phyloP scores from a whole-genome alignment of 1,140 invertebrate species.

The Plutomurus gul region DNA sequence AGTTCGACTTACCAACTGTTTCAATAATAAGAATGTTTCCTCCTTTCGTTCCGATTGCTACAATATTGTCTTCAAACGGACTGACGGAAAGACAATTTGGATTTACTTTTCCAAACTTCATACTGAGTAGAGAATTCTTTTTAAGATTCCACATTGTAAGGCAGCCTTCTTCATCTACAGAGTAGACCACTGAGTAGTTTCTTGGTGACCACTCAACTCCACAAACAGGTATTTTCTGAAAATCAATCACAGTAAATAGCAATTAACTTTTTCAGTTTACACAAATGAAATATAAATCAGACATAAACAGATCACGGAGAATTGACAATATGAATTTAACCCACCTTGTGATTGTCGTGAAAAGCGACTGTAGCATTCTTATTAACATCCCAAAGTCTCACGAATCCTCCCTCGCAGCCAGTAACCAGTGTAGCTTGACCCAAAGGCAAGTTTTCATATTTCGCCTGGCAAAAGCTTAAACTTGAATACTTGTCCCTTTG shows the following conservation, averaged over 20 bases:
- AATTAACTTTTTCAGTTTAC: too few species aligned
- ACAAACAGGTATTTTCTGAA: constrained; percentile 8
- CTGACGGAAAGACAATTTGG: constrained; percentile 38
- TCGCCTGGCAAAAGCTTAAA: constrained; percentile 36
- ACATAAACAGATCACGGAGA: too few species aligned
- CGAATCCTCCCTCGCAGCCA: constrained; percentile 42
- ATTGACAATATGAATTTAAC: too few species aligned
- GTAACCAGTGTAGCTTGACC: constrained; percentile 40
- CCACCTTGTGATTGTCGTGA: constrained; percentile 41
- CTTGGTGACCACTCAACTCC: constrained; percentile 42
- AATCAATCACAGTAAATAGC: neutral
- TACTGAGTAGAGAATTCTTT: neutral
- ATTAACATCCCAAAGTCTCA: constrained; percentile 45
- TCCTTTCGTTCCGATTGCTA: constrained; percentile 44
- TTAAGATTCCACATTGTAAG: constrained; percentile 38
- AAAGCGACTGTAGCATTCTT: neutral
- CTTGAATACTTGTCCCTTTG: constrained; percentile 34
- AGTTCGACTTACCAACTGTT: constrained; percentile 27
- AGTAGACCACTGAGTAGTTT: constrained; percentile 38
- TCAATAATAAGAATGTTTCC: constrained; percentile 48
- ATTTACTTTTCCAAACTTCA: constrained; percentile 22
- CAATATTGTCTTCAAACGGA: constrained; percentile 46
- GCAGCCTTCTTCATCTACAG: constrained; percentile 35
- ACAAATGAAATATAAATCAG: too few species aligned
- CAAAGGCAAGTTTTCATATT: constrained; percentile 18